Evolutionary conservation across 35 echinoderm and acorn worm species (phyloP), one percentile per base, ranked within the genome.

Genomic region (Apostichopus japonicus): DNA sequence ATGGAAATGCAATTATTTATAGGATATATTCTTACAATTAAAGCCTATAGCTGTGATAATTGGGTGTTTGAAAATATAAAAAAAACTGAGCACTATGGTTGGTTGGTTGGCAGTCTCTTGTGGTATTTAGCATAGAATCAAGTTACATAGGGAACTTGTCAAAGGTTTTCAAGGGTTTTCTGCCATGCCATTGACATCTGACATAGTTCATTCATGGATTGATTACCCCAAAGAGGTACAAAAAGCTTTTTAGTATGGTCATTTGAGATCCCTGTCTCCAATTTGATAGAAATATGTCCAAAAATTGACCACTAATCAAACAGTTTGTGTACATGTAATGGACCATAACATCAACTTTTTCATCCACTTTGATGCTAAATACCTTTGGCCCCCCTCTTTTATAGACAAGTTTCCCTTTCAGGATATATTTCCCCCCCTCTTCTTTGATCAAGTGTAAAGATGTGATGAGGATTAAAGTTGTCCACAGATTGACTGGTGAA

Each of bases 251-350:
- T 75, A 14, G 7, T 75, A 19, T 19, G 71, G 71, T 75, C 17
- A 75, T 75, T 19, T 75, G 71, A 75, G n/a, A 75, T 19, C 71
- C 71, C 21, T 75, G 71, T 75, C 71, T 75, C 17, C 71, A 21
- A 4, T 75, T 75, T 75, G 71, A 21, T 7, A 19, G 22, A 23
- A 75, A 75, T 75, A 75, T 75, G 71, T 23, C 71, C 16, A 75
- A 75, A 75, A 75, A 19, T 75, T 75, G 71, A 75, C 71, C 71
- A 75, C 71, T 75, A 75, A 75, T 75, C 71, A 75, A 75, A 75
- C 17, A 75, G 71, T 75, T 75, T 75, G 71, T 23, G 22, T 75
- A 44, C 33, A 21, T 75, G 71, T 75, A 75, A 75, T 75, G 71
- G 71, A 15, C 17, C 71, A 21, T 75, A n/a, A 23, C 71, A 19